These are phyloP conservation scores for Campoplex nolae DNA, from an alignment of 2,888 invertebrate genomes.

Conservation along the genomic window DNA sequence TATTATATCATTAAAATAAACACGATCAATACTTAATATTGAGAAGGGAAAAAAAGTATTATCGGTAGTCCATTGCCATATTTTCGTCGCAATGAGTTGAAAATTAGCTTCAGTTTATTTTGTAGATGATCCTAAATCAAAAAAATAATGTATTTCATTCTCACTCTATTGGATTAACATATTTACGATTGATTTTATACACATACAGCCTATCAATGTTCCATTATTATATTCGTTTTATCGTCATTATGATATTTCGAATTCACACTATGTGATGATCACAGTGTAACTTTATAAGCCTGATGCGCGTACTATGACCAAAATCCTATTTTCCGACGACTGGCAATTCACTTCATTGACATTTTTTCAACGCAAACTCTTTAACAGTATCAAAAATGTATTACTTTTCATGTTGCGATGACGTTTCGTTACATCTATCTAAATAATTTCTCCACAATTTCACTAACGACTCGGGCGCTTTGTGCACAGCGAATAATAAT, in stretches of 20 bases:
- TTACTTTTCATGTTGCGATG: background rate
- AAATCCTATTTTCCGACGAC: background rate
- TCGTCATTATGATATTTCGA: background rate
- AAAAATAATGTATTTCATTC: too few species aligned
- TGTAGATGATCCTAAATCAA: too few species aligned
- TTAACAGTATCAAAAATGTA: background rate
- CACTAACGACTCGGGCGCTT: conserved; percentile 30
- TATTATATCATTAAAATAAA: too few species aligned
- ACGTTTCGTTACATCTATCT: too few species aligned
- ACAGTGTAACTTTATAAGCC: background rate
- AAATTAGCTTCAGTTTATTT: too few species aligned
- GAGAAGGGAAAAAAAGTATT: too few species aligned
- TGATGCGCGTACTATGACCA: background rate
- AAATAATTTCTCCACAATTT: background rate
- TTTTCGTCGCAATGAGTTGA: too few species aligned
- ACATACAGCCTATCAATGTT: background rate
- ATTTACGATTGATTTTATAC: background rate
- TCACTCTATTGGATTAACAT: too few species aligned
- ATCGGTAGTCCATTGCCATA: too few species aligned
- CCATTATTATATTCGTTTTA: background rate
- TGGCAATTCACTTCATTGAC: background rate
- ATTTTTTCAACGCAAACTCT: background rate
- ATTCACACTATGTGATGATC: background rate
- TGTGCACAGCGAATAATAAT: conserved; percentile 19
- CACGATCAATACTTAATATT: too few species aligned